phyloP scores from a whole-genome alignment of 2,113 vertebrate genomes.

The Amia ocellicauda region DNA sequence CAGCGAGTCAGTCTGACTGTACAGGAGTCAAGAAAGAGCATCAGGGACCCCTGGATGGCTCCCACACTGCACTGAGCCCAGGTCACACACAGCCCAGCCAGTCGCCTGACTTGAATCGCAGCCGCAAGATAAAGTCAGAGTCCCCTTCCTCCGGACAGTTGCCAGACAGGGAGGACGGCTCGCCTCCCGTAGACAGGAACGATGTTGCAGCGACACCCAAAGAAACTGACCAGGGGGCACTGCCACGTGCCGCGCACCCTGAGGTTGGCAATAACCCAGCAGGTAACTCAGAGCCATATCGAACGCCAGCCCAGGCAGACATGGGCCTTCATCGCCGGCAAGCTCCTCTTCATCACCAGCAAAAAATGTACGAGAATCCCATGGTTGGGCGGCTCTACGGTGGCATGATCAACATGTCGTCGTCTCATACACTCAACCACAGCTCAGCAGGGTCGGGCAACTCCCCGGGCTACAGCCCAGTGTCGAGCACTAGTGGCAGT shows the following conservation, averaged over 20 bases:
- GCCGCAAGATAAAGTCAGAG: conserved; percentile 54
- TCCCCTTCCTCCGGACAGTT: conserved; percentile 35
- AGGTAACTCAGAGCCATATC: conserved; percentile 63
- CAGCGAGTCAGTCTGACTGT: conserved; percentile 38
- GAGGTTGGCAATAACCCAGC: conserved; percentile 57
- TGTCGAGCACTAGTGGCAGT: conserved; percentile 66
- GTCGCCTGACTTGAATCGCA: conserved; percentile 18
- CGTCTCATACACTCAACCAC: conserved; percentile 69
- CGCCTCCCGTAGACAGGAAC: conserved; percentile 30
- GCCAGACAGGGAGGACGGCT: conserved; percentile 41
- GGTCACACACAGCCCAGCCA: conserved; percentile 20
- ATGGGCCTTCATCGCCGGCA: conserved; percentile 57
- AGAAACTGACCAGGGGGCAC: conserved; percentile 68
- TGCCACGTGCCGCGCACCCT: conserved; percentile 65
- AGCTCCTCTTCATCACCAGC: conserved; percentile 53
- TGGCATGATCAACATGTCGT: conserved; percentile 85
- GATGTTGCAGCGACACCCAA: conserved; percentile 59
- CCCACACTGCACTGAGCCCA: conserved; percentile 28
- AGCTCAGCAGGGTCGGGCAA: conserved; percentile 44
- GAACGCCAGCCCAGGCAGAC: conserved; percentile 9
- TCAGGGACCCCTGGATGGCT: conserved; percentile 46
- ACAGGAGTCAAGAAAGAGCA: conserved; percentile 50
- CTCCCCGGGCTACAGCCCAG: conserved; percentile 51
- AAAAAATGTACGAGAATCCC: conserved; percentile 53
- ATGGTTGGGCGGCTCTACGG: conserved; percentile 72